These are phyloP conservation scores for Dastarcus helophoroides DNA, from an alignment of 2,888 invertebrate species.

Conservation along the genomic window DNA sequence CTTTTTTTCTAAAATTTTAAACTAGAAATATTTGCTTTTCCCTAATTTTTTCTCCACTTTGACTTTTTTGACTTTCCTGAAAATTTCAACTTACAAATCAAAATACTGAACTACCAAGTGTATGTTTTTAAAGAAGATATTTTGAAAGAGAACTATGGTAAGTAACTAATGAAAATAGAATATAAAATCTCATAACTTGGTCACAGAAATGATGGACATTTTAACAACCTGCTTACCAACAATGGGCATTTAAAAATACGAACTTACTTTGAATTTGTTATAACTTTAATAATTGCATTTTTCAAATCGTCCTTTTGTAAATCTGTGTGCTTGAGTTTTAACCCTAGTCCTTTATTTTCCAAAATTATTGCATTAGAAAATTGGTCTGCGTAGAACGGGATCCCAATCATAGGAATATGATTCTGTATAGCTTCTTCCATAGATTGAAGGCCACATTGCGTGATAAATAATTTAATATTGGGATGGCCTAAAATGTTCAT, in stretches of 20 bases:
- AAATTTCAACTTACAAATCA: no score
- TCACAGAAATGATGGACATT: not conserved
- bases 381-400: constrained; percentile 24
- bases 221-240: constrained; percentile 2
- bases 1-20: no score
- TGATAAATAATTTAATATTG: constrained; percentile 22
- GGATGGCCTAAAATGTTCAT: constrained; percentile 18
- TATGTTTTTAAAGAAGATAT: no score
- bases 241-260: not conserved
- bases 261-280: constrained; percentile 21
- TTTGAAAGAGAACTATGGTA: no score
- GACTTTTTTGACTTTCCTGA: no score
- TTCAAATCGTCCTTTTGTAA: constrained; percentile 19
- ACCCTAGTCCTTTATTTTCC: constrained; percentile 17
- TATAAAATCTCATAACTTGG: not conserved
- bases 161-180: not conserved
- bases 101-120: no score
- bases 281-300: constrained; percentile 21
- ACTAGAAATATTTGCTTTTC: no score
- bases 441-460: constrained; percentile 20
- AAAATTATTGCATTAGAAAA: constrained; percentile 18
- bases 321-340: constrained; percentile 14
- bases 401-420: constrained; percentile 22
- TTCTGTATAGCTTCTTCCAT: constrained; percentile 20
- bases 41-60: no score